Base-by-base conservation (phyloP, 2,113 vertebrate genomes). In the Chrysemys picta region DNA sequence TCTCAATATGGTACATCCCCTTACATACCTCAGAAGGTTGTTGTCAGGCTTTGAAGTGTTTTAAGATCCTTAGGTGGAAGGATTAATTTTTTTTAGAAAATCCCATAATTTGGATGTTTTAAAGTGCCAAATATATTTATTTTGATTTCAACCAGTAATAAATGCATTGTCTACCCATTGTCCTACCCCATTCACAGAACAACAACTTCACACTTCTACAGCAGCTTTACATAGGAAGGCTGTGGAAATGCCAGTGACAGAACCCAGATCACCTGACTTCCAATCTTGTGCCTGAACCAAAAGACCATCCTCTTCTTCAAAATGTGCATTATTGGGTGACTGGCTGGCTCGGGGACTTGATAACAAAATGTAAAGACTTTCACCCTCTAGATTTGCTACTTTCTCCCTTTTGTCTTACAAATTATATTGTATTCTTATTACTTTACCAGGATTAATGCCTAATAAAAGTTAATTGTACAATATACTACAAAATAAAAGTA, bases 191-290 rank as follows among this genome's bases (percentile, higher is more conserved):
- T 24, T 8, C n/a, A 42, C 53, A 80, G 54, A 89, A 87, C 88
- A 97, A 54, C 42, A 93, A 80, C 5, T 8, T 47, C 1, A 1
- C 65, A 85, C 91, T 93, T 88, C 90, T 94, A 42, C 1, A 78
- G 49, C 6, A 91, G 49, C 17, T 88, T 93, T 80, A 95, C 92
- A 82, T 4, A 89, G 49, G 80, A 84, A 57, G n/a, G n/a, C n/a
- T 89, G 84, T 90, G 56, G 86, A 96, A 92, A 29, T 78, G 84
- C 62, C 52, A 45, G 82, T 80, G 84, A 94, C 47, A 89, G 8
- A 87, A 80, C 47, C 42, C 42, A 88, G 45, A 79, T 54, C 10
- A 90, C 62, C 69, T 78, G 11, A 47, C 69, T 90, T 27, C 75
- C 24, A 76, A 4, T 76, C 42, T 27, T 76, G 42, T 27, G 22